Base-by-base conservation (phyloP, 1,140 invertebrate species). In the Pararge aegeria region DNA sequence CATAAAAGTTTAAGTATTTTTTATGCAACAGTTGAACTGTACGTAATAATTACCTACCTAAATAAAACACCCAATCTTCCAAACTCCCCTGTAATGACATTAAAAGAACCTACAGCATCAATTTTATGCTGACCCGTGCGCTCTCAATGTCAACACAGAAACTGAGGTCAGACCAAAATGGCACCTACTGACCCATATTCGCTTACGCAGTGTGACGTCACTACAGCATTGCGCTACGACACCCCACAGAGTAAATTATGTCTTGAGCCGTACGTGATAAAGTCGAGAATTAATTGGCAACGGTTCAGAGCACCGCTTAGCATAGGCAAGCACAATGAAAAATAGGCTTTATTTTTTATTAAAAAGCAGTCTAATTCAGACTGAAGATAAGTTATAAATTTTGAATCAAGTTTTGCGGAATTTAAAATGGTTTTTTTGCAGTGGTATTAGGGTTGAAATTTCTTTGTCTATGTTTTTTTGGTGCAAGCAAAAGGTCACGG, bases 171-270 rank as follows among this genome's bases (percentile, higher is more conserved):
- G 59, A 42, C 24, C 53, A 68, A 54, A 58, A 62, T 65, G 67
- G 72, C 51, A 68, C 74, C 77, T 40, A 73, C 60, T 80, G 73
- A 78, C 77, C 77, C 48, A 80, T 64, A 68, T 80, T 49, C 24
- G 27, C 64, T 58, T 80, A 80, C 77, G 77, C 77, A 80, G 77
- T 80, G 64, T 71, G 72, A 78, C 75, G 75, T 78, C 72, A 78
- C 56, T 46, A 61, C 72, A 62, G 72, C 77, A 80, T 27, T 80
- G 77, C 77, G 77, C 74, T 77, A 73, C 54, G 18, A 38, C 37
- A 24, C 19, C 30, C 12, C 18, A 9, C 64, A 73, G 49, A 49
- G 42, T 24, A 62, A 71, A 70, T 40, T 38, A 24, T 30, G 48
- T 40, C 66, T 61, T 75, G 68, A 29, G 2, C 0, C 30, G 0